Evolutionary conservation across 2,888 invertebrate species (phyloP), one percentile per base, ranked within the genome.

Genomic region (Drosophila histrio): DNA sequence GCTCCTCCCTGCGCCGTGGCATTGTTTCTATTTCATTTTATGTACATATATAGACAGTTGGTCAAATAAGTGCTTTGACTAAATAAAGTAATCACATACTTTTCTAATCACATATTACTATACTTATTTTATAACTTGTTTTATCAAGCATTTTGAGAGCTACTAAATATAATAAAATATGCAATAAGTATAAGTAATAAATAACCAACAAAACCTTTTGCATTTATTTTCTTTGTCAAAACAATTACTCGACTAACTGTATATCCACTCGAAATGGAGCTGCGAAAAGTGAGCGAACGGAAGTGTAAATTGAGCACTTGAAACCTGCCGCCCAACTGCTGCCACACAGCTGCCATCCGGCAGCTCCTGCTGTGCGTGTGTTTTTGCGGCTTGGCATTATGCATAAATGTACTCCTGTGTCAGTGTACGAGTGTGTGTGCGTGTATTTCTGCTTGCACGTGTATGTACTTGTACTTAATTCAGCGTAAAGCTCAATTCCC

Each of bases 281-380:
- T 50, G 72, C 69, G 54, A 65, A 64, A 62, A 61, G 66, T 59
- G 53, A 57, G 62, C 70, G 47, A 79, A 77, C 71, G 80, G 81
- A 86, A 82, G 87, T 81, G 84, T 82, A 80, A 82, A 82, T 82
- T 82, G 84, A 86, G 75, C 86, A 86, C 83, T 81, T 86, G 75
- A 81, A 81, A 56, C 82, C 70, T 52, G 79, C 76, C 28, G 69
- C 24, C 73, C 69, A 36, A 63, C 36, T 66, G 21, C 59, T 49
- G 56, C 39, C 62, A 43, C 53, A 58, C 63, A 59, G 70, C 65
- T 61, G 75, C 76, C 50, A 59, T 30, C 56, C 60, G 60, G 34
- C 54, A n/a, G 57, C 52, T 56, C 76, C 56, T 47, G 71, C 72
- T 74, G 73, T 62, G 73, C 66, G 61, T 21, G 38, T 66, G 53